phyloP scores from a whole-genome alignment of 1,140 invertebrate species.

The Eumeta japonica region DNA sequence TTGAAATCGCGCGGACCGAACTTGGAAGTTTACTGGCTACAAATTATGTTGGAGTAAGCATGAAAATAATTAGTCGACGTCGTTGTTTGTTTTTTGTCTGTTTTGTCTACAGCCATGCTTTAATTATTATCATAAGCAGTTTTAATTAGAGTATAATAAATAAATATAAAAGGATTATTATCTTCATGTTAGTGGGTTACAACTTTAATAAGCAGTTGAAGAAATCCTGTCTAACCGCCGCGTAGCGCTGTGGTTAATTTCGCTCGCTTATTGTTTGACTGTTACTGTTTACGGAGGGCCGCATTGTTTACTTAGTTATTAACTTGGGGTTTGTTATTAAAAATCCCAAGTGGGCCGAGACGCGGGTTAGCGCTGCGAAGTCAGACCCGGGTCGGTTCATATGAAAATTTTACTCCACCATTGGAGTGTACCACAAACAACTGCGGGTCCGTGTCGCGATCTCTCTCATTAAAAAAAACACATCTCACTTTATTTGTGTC shows the following conservation, averaged over 20 bases:
- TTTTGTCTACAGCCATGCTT: too few species aligned
- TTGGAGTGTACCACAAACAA: not conserved
- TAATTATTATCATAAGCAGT: too few species aligned
- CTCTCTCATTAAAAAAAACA: too few species aligned
- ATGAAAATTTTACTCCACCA: conserved; percentile 1
- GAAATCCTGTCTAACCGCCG: not conserved
- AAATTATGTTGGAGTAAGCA: too few species aligned
- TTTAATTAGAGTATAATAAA: not conserved
- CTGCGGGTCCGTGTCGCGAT: too few species aligned
- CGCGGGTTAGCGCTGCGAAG: not conserved
- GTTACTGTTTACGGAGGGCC: conserved; percentile 28
- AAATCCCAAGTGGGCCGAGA: conserved; percentile 15
- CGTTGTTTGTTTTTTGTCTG: too few species aligned
- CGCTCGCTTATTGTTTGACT: conserved; percentile 21
- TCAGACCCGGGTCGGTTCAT: not conserved
- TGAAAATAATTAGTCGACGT: too few species aligned
- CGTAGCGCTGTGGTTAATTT: conserved; percentile 25
- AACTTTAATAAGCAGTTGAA: not conserved
- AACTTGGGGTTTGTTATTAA: conserved; percentile 39
- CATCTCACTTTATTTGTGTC: too few species aligned
- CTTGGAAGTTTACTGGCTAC: too few species aligned
- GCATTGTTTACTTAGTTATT: conserved; percentile 30
- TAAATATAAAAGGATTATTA: not conserved
- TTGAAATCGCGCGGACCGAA: too few species aligned
- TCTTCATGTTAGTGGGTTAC: not conserved